Evolutionary conservation across 2,797 vertebrate species (phyloP), one percentile per base, ranked within the genome.

Genomic region (Nannoperca obscura): DNA sequence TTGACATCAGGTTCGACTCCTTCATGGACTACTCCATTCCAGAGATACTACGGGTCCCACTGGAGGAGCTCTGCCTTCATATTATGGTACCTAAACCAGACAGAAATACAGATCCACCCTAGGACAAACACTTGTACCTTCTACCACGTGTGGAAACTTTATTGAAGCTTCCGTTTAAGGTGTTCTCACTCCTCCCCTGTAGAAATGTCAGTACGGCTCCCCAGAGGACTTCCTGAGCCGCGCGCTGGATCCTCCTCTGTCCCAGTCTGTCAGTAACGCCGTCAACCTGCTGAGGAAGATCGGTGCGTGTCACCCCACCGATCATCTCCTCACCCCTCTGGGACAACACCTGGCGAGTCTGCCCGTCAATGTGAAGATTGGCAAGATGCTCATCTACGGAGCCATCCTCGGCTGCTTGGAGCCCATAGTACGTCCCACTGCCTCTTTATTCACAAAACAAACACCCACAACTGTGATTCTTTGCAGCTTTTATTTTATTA

Each of bases 371-470:
- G 98, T 98, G 64, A 99, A 98, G 93, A 99, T 99, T 40, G 98
- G 98, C 62, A 99, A 99, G 94, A 99, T 99, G 98, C 97, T 99
- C 47, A 97, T 99, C 89, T 99, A 98, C 36, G 97, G 97, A 38
- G 98, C 97, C 82, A 97, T 99, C 91, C 96, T 99, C 85, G 97
- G 97, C 83, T 99, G 97, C 84, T 95, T 99, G 85, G 97, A 99
- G 82, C 96, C 98, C 44, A 96, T 97, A 80, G 98, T 99, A 88
- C 91, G 97, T 94, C 15, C 58, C 17, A 0, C 34, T n/a, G 19
- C 36, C 22, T 57, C 32, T 1, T 15, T 12, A 60, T 5, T 46
- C 20, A 65, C 2, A 40, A 38, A 34, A 36, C 46, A 55, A 36
- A 47, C 22, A 12, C 13, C 27, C n/a, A 27, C 1, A 1, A 55